Conservation (phyloP, 2,797 vertebrate species). For the Selene dorsalis region DNA sequence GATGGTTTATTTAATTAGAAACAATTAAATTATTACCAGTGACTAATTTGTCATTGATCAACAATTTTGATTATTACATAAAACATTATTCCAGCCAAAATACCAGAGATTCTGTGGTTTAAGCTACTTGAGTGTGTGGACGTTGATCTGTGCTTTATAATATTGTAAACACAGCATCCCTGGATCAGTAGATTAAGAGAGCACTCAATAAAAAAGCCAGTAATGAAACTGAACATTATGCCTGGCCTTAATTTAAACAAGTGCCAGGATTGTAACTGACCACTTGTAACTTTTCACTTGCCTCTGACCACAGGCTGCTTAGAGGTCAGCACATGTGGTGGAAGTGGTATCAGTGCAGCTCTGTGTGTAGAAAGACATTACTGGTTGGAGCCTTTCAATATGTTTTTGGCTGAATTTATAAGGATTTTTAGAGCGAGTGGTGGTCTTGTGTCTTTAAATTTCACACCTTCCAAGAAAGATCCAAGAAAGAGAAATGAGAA, state of each 20-base stretch:
- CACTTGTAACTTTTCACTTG: neutral
- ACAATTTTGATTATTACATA: neutral
- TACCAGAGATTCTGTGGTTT: neutral
- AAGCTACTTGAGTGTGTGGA: neutral
- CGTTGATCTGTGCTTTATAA: neutral
- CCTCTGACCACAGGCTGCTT: neutral
- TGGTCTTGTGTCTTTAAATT: too few species aligned
- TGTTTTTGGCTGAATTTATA: neutral
- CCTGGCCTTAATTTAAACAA: slow-evolving; percentile 3
- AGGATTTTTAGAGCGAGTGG: too few species aligned
- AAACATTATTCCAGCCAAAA: neutral
- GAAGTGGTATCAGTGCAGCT: neutral
- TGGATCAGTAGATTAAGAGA: neutral
- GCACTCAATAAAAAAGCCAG: neutral
- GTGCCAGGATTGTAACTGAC: neutral
- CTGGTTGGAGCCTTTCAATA: neutral
- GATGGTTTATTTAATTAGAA: neutral
- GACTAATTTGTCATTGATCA: neutral
- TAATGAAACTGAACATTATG: neutral
- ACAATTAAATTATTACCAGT: neutral
- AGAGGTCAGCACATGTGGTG: neutral
- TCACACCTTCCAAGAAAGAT: neutral
- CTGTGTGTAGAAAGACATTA: neutral
- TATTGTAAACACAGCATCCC: neutral
- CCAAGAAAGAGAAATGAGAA: too few species aligned